Percentiles rank a stretch among this genome's conserved stretches.
Conservation (phyloP, 1,140 invertebrate genomes). For the Battus philenor region DNA sequence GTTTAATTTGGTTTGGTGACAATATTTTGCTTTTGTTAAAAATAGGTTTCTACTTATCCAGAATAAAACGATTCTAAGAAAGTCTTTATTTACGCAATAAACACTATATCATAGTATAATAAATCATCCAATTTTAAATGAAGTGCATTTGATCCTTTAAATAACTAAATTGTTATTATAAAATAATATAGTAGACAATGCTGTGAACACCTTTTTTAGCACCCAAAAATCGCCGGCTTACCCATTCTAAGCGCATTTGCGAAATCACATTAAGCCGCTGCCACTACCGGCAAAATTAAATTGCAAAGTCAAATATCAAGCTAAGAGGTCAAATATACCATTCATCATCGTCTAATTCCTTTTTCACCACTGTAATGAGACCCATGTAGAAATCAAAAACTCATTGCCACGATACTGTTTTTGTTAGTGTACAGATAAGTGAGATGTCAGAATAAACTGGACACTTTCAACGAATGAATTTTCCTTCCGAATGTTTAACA, state of each 20-base stretch:
- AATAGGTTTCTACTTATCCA: too few relatives aligned
- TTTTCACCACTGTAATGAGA: slow-evolving; percentile 2
- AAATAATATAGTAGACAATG: too few relatives aligned
- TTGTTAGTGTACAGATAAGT: neutral
- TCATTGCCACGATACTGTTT: neutral
- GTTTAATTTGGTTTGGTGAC: too few relatives aligned
- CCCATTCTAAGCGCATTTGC: neutral
- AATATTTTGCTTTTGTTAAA: too few relatives aligned
- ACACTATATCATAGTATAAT: too few relatives aligned
- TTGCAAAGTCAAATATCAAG: neutral
- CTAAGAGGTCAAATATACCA: slow-evolving; percentile 5
- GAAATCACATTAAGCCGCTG: too few relatives aligned
- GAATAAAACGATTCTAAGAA: too few relatives aligned
- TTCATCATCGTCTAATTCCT: neutral
- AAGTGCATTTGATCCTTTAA: too few relatives aligned
- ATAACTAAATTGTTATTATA: too few relatives aligned
- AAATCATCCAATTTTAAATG: too few relatives aligned
- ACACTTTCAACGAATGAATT: neutral
- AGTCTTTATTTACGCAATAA: too few relatives aligned
- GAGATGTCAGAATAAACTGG: slow-evolving; percentile 2
- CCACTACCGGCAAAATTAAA: neutral
- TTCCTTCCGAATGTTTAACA: neutral
- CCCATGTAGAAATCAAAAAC: neutral
- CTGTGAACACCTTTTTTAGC: too few relatives aligned
- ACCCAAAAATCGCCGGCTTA: neutral